Conservation (phyloP, 2,797 vertebrate species). For the Potorous gilbertii region DNA sequence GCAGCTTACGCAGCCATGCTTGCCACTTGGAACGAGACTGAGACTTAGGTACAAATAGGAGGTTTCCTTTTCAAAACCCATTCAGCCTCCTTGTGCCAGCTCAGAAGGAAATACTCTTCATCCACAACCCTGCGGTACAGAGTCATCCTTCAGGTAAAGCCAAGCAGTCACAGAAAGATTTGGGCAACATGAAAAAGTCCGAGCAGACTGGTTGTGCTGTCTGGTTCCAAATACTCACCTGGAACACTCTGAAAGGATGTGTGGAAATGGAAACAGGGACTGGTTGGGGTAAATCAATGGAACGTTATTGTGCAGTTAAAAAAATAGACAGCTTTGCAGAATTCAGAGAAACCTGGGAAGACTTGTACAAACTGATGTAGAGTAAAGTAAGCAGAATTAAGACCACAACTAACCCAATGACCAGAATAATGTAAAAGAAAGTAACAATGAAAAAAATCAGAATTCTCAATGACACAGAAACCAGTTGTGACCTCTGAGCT, state of each 20-base stretch:
- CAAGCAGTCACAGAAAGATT: conserved; percentile 27
- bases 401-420: neutral
- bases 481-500: neutral
- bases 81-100: neutral
- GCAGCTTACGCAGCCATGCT: neutral
- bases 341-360: neutral
- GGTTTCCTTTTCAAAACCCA: conserved; percentile 11
- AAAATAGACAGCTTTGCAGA: neutral
- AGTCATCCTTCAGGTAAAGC: conserved; percentile 41
- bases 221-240: neutral
- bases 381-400: neutral
- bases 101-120: conserved; percentile 28
- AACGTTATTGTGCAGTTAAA: neutral
- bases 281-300: neutral
- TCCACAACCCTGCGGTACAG: conserved; percentile 1
- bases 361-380: neutral
- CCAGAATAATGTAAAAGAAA: neutral
- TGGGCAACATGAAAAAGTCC: neutral
- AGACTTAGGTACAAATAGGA: conserved; percentile 30
- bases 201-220: neutral
- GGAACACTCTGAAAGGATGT: neutral
- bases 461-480: neutral
- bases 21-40: conserved; percentile 43
- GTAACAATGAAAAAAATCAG: neutral
- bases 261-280: neutral